Evolutionary conservation across 2,797 vertebrate genomes (phyloP), one percentile per base, ranked within the genome.

Genomic region (Eulemur mongoz): DNA sequence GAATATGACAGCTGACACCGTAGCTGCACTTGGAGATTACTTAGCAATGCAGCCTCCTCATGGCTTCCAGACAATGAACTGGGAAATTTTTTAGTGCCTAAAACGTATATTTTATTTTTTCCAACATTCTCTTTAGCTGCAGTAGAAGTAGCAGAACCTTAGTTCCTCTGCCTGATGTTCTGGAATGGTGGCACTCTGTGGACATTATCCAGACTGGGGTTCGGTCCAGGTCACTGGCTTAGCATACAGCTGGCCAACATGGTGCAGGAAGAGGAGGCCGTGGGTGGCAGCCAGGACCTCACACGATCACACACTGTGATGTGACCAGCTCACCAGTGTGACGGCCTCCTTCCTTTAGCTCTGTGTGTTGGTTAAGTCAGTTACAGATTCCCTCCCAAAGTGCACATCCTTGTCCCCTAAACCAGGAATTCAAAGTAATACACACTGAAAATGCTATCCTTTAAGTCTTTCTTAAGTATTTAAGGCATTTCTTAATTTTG

Each of bases 211-310:
- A 22, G 13, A n/a, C 11, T 3, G 7, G 40, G 35, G 35, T 59
- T 59, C 0, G 6, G 63, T 30, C 43, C 32, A 17, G 0, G 0
- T 52, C 9, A 2, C 6, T 22, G 93, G 54, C 13, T 78, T n/a
- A 1, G 57, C 12, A 8, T 15, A 13, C 57, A 59, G 18, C 73
- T 59, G 20, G 17, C 5, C 35, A 35, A 57, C 5, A 0, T 5
- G 4, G 32, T 1, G 2, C 27, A 30, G n/a, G 25, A 65, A 43
- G 5, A 18, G 4, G 13, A 2, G n/a, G 17, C 5, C 0, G 0
- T 1, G 25, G 23, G 10, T 0, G 59, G 61, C 54, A 45, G 65
- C 20, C 6, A 11, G 75, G 25, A 0, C 32, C 65, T 52, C 32
- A 3, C 0, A 14, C 2, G 52, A 35, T 22, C 17, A 38, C 23